phyloP scores from a whole-genome alignment of 2,113 vertebrate genomes.

The Tenebrosternarchus preto region DNA sequence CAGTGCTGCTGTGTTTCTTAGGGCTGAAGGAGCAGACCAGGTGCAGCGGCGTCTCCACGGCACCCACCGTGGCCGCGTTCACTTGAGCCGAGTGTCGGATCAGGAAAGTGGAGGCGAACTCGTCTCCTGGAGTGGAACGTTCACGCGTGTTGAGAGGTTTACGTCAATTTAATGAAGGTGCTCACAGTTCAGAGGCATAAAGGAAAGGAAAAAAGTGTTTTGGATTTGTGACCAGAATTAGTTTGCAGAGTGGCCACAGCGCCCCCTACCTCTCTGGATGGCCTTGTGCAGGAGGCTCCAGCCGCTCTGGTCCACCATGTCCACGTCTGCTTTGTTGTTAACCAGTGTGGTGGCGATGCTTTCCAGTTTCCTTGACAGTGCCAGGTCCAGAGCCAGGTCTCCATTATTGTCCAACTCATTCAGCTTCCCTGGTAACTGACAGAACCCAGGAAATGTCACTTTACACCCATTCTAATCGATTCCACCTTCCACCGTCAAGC shows the following conservation, averaged over 20 bases:
- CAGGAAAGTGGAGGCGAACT: constrained; percentile 93
- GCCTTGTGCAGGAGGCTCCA: constrained; percentile 97
- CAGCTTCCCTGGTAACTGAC: constrained; percentile 87
- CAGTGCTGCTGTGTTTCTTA: constrained; percentile 83
- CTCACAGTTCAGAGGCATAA: too few species aligned
- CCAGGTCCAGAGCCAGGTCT: constrained; percentile 91
- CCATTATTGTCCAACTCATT: constrained; percentile 94
- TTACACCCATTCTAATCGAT: neutral
- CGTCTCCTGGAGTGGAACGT: constrained; percentile 78
- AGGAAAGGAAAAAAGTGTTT: too few species aligned
- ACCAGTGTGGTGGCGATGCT: constrained; percentile 93
- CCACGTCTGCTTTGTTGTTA: constrained; percentile 90
- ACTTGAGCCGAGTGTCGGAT: constrained; percentile 91
- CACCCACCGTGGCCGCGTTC: constrained; percentile 88
- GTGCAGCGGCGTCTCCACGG: constrained; percentile 93
- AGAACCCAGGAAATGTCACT: neutral
- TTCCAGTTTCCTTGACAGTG: constrained; percentile 86
- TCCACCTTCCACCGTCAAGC: neutral
- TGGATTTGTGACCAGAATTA: neutral
- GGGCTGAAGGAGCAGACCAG: constrained; percentile 89
- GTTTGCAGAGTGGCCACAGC: neutral
- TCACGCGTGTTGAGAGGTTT: too few species aligned
- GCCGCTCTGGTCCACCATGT: constrained; percentile 91
- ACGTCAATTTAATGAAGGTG: too few species aligned
- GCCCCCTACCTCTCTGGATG: constrained; percentile 88